Conservation (phyloP, 2,113 vertebrate species). For the Neolamprologus cancellatus region DNA sequence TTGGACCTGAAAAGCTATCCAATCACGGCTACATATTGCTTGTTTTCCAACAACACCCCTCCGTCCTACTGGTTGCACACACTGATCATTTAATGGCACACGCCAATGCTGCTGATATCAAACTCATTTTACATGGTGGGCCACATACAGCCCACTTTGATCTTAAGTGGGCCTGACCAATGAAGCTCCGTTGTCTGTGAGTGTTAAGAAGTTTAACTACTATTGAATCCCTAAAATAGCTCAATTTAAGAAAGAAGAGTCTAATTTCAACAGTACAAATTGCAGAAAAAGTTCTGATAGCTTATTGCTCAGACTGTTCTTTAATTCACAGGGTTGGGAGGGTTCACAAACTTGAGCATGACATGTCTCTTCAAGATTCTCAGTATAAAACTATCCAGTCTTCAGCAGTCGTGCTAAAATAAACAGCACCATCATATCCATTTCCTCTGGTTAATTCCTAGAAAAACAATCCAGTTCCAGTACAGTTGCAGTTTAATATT, state of each 20-base stretch:
- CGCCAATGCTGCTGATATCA: background rate
- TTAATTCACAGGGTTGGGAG: background rate
- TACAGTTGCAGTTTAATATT: background rate
- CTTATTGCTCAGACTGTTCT: background rate
- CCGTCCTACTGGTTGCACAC: background rate
- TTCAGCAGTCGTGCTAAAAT: background rate
- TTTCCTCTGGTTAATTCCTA: background rate
- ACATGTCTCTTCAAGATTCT: rapidly evolving
- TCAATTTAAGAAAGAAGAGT: background rate
- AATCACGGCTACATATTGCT: background rate
- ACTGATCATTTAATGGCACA: background rate
- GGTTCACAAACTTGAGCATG: background rate
- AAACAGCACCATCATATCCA: background rate
- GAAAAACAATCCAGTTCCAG: background rate
- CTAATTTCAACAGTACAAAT: background rate
- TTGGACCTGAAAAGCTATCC: background rate
- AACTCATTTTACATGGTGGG: rapidly evolving
- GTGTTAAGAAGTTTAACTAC: background rate
- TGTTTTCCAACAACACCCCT: background rate
- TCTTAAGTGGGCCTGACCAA: background rate
- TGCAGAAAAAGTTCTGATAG: background rate
- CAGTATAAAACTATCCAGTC: background rate
- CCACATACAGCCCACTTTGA: background rate
- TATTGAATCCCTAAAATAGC: background rate
- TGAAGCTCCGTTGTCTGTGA: background rate